Evolutionary conservation across 2,797 vertebrate genomes (phyloP).

Genomic region (Sebastes kiyomatsui): DNA sequence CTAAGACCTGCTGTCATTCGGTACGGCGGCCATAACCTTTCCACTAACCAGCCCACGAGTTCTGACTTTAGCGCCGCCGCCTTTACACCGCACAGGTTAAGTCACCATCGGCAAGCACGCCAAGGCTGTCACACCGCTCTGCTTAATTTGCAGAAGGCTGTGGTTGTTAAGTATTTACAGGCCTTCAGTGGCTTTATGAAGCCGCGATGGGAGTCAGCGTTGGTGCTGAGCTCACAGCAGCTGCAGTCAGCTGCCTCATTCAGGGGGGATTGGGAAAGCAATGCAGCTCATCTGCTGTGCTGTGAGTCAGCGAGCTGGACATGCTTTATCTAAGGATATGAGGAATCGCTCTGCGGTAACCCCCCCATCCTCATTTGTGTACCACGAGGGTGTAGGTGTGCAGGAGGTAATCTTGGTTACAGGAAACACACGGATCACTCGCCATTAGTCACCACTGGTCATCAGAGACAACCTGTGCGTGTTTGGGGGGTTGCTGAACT

Average conservation of each 20-base stretch:
- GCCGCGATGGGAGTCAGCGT: constrained; percentile 26
- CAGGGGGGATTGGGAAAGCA: constrained; percentile 38
- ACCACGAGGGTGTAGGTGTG: neutral
- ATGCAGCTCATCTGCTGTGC: constrained; percentile 34
- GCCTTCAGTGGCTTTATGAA: constrained; percentile 42
- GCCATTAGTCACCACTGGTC: constrained; percentile 67
- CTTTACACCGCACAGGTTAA: constrained; percentile 42
- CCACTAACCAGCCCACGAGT: neutral
- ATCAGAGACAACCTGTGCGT: constrained; percentile 22
- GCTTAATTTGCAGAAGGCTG: constrained; percentile 43
- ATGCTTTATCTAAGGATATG: constrained; percentile 41
- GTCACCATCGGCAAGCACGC: constrained; percentile 24
- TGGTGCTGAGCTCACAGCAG: constrained; percentile 53
- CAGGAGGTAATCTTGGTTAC: constrained; percentile 19
- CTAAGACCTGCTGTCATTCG: constrained; percentile 28
- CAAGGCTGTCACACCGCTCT: constrained; percentile 36
- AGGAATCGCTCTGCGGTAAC: constrained; percentile 30
- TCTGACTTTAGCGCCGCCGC: neutral
- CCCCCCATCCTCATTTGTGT: neutral
- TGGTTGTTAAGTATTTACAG: constrained; percentile 58
- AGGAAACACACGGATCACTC: constrained; percentile 51
- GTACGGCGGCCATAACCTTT: constrained; percentile 14
- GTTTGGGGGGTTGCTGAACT: constrained; percentile 44
- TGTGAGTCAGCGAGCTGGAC: constrained; percentile 45
- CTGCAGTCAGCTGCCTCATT: constrained; percentile 60